A percentile compares a stretch with the other conserved stretches of the same genome.
These are phyloP conservation scores for Eilema griseolum DNA, from an alignment of 2,888 invertebrate species.

Conservation along the genomic window DNA sequence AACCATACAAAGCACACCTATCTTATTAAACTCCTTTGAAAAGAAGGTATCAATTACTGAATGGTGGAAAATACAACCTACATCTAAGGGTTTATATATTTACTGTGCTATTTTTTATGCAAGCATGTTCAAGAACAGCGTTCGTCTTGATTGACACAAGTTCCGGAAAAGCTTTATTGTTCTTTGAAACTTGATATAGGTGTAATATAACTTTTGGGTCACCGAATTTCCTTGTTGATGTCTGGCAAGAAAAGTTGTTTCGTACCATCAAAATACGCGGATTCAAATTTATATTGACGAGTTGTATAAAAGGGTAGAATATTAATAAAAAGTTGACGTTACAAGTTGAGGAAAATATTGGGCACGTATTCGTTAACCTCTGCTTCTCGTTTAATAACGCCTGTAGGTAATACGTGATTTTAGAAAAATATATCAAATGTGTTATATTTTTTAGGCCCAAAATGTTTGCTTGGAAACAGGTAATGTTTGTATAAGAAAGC, in stretches of 20 bases:
- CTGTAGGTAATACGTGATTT: constrained; percentile 24
- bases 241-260: constrained; percentile 55
- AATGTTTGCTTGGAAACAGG: constrained; percentile 6
- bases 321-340: constrained; percentile 23
- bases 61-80: neutral
- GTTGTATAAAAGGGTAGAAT: constrained; percentile 34
- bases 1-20: too few species aligned
- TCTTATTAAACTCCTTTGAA: neutral
- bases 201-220: constrained; percentile 69
- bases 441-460: constrained; percentile 1
- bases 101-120: constrained; percentile 4
- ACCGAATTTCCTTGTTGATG: constrained; percentile 55
- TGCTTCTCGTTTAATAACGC: constrained; percentile 31
- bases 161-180: constrained; percentile 57
- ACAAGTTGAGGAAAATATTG: constrained; percentile 28
- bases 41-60: neutral
- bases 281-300: constrained; percentile 49
- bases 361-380: constrained; percentile 26
- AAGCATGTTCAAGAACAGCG: constrained; percentile 29
- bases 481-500: constrained; percentile 2
- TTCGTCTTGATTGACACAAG: constrained; percentile 60
- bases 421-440: constrained; percentile 7
- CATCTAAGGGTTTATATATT: neutral
- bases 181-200: constrained; percentile 61
- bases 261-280: constrained; percentile 37